Conservation (phyloP, 2,113 vertebrate species). For the Pterocles burchelli region DNA sequence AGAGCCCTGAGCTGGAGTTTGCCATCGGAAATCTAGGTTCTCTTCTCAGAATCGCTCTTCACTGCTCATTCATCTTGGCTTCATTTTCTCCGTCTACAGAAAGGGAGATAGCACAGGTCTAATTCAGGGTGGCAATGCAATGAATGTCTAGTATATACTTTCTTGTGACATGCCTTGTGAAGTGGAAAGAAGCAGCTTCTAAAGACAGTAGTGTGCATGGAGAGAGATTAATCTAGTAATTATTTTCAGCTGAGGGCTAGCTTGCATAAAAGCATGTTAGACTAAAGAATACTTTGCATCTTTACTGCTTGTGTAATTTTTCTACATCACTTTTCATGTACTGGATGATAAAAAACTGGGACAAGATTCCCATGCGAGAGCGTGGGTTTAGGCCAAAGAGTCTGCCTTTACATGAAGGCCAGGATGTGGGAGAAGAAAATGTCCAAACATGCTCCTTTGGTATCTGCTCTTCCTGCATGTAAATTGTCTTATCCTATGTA, state of each 20-base stretch:
- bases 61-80: not conserved
- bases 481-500: not conserved
- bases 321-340: not conserved
- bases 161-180: not conserved
- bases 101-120: not conserved
- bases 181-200: not conserved
- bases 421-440: not conserved
- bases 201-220: not conserved
- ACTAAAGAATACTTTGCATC: not conserved
- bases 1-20: not conserved
- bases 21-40: not conserved
- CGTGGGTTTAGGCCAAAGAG: not conserved
- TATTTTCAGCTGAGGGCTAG: not conserved
- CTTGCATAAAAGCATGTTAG: not conserved
- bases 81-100: not conserved
- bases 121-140: not conserved
- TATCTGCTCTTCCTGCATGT: not conserved
- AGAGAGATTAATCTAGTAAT: not conserved
- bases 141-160: not conserved
- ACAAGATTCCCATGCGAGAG: not conserved
- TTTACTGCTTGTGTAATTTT: not conserved
- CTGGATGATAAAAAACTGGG: not conserved
- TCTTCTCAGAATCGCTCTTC: not conserved
- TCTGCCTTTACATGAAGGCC: not conserved
- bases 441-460: accelerated